phyloP scores from a whole-genome alignment of 2,113 vertebrate genomes.

The Ciconia stormi region DNA sequence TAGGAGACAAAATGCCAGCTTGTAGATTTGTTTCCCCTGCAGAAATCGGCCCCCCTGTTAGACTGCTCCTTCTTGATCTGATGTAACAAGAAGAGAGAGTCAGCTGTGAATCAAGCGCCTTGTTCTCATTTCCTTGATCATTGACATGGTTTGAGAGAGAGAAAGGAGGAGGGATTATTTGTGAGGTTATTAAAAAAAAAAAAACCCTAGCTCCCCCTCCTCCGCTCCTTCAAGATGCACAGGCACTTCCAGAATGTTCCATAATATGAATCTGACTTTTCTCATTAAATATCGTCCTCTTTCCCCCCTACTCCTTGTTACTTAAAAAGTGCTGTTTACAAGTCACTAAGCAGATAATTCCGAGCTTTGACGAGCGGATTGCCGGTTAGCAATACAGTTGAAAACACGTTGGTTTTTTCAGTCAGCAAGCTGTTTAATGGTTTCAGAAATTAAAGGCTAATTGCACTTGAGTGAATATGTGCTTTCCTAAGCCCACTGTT shows the following conservation, averaged over 20 bases:
- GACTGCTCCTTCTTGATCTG: slow-evolving; percentile 58
- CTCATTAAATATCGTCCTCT: slow-evolving; percentile 9
- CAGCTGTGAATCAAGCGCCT: slow-evolving; percentile 65
- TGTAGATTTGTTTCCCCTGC: slow-evolving; percentile 43
- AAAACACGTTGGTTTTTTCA: not conserved
- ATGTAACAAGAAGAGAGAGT: slow-evolving; percentile 59
- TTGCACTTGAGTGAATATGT: slow-evolving; percentile 42
- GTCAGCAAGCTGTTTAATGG: slow-evolving; percentile 61
- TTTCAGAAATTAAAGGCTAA: slow-evolving; percentile 64
- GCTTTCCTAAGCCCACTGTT: slow-evolving; percentile 25
- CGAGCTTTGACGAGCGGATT: not conserved
- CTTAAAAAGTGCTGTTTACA: slow-evolving; percentile 40
- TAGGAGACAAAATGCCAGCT: slow-evolving; percentile 46
- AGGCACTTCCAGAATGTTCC: slow-evolving; percentile 42
- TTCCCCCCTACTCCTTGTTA: not conserved
- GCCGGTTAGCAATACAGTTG: slow-evolving; percentile 21
- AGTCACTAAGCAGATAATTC: slow-evolving; percentile 50
- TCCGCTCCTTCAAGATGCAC: not conserved
- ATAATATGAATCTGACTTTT: slow-evolving; percentile 25
- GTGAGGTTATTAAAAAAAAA: slow-evolving; percentile 52
- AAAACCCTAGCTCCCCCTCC: not conserved
- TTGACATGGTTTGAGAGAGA: slow-evolving; percentile 59
- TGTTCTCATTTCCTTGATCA: slow-evolving; percentile 70
- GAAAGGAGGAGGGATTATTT: slow-evolving; percentile 55
- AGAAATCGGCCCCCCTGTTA: not conserved